Percentiles rank a stretch among this genome's conserved stretches.
Evolutionary conservation across 2,113 vertebrate species (phyloP).

Genomic region (Bubo scandiacus): DNA sequence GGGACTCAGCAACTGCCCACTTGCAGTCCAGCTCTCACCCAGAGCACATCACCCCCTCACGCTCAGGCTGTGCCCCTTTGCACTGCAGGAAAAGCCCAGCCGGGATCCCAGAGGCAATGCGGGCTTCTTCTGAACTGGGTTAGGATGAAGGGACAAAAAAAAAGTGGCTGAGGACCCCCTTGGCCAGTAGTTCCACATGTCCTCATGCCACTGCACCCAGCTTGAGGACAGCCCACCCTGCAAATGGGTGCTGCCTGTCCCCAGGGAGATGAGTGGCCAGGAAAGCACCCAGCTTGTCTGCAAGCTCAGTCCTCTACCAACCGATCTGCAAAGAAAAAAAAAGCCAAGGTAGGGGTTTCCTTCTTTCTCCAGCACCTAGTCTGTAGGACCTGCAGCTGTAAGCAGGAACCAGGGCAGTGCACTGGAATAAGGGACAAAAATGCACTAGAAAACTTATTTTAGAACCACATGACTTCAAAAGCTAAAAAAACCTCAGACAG

Average conservation of each 20-base stretch:
- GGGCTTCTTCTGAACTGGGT: neutral
- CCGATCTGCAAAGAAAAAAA: neutral
- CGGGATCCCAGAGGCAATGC: accelerated
- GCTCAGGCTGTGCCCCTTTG: accelerated
- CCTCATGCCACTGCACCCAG: neutral
- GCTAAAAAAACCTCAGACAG: neutral
- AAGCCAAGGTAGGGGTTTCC: neutral
- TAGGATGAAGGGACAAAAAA: neutral
- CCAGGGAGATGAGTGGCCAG: neutral
- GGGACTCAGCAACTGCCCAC: neutral
- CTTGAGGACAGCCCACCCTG: accelerated
- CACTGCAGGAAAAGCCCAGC: neutral
- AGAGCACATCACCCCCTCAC: neutral
- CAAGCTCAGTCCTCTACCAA: neutral
- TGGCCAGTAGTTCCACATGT: accelerated
- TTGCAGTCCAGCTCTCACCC: neutral
- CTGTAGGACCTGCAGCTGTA: neutral
- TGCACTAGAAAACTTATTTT: neutral
- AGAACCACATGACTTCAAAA: neutral
- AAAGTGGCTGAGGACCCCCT: neutral
- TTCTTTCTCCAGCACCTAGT: neutral
- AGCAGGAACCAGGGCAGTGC: neutral
- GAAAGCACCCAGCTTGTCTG: neutral
- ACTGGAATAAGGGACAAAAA: neutral
- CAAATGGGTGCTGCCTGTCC: neutral